phyloP scores from a whole-genome alignment of 2,888 invertebrate genomes.

The Hirtodrosophila cameraria region DNA sequence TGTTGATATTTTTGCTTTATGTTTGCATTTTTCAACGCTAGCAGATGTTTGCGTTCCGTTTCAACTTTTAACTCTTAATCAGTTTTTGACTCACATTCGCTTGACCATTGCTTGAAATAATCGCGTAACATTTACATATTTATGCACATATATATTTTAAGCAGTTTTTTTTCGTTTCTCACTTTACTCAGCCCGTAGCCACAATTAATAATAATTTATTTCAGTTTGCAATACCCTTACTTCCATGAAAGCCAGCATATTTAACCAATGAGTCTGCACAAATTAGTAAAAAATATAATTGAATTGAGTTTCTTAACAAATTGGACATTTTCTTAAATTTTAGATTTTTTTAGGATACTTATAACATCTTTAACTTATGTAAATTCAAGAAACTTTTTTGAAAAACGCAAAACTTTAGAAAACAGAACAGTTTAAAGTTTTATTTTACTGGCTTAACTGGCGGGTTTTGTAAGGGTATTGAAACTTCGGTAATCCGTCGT shows the following conservation, averaged over 20 bases:
- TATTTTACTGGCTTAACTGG: background rate
- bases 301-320: background rate
- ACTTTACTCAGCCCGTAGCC: conserved; percentile 11
- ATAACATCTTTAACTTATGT: no score
- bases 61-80: conserved; percentile 17
- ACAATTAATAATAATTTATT: conserved; percentile 37
- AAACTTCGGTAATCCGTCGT: background rate
- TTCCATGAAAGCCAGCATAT: background rate
- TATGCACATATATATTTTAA: conserved; percentile 25
- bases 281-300: background rate
- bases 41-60: conserved; percentile 36
- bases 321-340: no score
- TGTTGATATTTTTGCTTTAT: conserved; percentile 39
- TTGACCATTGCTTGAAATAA: conserved; percentile 14
- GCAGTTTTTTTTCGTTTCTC: conserved; percentile 3
- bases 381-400: no score
- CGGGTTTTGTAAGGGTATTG: conserved; percentile 24
- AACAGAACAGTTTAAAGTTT: no score
- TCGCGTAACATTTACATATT: conserved; percentile 11
- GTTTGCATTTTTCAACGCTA: conserved; percentile 46
- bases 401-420: no score
- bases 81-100: conserved; percentile 28
- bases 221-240: conserved; percentile 24
- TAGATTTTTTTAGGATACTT: no score
- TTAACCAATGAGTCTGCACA: conserved; percentile 3